Evolutionary conservation across 2,113 vertebrate genomes (phyloP).

Genomic region (Microcebus ravelobensis): DNA sequence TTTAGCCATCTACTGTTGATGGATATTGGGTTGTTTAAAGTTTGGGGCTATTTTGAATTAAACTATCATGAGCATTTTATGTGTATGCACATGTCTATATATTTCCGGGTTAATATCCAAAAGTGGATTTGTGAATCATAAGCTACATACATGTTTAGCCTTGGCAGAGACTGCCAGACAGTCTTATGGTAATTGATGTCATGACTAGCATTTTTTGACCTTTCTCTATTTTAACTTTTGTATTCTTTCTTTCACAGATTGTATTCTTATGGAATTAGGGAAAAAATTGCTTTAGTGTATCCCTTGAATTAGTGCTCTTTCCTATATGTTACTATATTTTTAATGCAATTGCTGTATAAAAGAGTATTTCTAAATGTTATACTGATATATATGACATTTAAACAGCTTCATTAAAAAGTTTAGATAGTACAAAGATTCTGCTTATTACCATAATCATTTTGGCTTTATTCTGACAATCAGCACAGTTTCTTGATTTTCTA

Average conservation of each 20-base stretch:
- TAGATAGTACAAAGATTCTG: background rate
- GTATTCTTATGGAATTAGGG: constrained; percentile 11
- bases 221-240: background rate
- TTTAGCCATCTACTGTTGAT: background rate
- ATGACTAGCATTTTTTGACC: background rate
- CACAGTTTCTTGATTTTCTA: constrained; percentile 5
- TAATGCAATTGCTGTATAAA: constrained; percentile 3
- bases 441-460: constrained; percentile 40
- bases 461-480: background rate
- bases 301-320: constrained; percentile 7
- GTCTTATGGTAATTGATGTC: background rate
- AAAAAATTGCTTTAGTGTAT: background rate
- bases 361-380: constrained; percentile 28
- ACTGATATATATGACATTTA: background rate
- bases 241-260: background rate
- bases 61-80: background rate
- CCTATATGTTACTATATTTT: constrained; percentile 12
- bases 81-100: background rate
- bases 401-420: constrained; percentile 1
- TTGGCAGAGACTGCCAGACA: background rate
- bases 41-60: background rate
- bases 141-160: background rate
- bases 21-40: background rate
- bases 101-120: background rate
- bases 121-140: background rate